Conservation (phyloP, 1,140 invertebrate genomes). For the Drosophila pseudoananassae region DNA sequence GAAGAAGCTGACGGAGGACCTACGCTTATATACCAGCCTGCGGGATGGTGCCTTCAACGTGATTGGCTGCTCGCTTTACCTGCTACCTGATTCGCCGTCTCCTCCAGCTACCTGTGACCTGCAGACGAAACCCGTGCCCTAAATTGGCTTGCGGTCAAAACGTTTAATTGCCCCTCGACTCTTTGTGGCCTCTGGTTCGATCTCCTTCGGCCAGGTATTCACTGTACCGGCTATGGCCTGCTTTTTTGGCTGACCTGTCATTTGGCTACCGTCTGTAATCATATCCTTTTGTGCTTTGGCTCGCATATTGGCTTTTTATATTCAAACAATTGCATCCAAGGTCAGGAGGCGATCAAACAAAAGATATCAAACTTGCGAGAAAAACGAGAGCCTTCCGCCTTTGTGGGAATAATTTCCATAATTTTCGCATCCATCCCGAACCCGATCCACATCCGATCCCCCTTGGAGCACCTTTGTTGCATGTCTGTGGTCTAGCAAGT, state of each 20-base stretch:
- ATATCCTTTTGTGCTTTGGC: constrained; percentile 33
- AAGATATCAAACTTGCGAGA: constrained; percentile 10
- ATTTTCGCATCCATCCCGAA: constrained; percentile 11
- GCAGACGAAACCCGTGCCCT: constrained; percentile 50
- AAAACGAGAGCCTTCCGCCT: background rate
- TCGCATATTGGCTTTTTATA: constrained; percentile 48
- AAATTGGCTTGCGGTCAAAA: constrained; percentile 84
- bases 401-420: constrained; percentile 29
- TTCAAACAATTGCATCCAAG: constrained; percentile 69
- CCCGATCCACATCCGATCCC: constrained; percentile 8
- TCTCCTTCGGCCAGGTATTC: constrained; percentile 11
- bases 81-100: constrained; percentile 69
- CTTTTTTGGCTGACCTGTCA: constrained; percentile 58
- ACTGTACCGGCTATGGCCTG: constrained; percentile 1
- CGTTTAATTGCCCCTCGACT: constrained; percentile 67
- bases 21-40: constrained; percentile 48
- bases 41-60: constrained; percentile 2
- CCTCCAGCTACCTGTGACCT: constrained; percentile 21
- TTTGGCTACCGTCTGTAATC: constrained; percentile 47
- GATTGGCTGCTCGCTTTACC: constrained; percentile 49
- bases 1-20: constrained; percentile 12
- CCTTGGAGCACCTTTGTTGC: constrained; percentile 31
- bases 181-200: background rate
- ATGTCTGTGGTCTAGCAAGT: constrained; percentile 76
- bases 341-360: constrained; percentile 54